A percentile compares a stretch with the other conserved stretches of the same genome.
Conservation (phyloP, 53 echinoderm and acorn worm species). For the Henricia sp. region DNA sequence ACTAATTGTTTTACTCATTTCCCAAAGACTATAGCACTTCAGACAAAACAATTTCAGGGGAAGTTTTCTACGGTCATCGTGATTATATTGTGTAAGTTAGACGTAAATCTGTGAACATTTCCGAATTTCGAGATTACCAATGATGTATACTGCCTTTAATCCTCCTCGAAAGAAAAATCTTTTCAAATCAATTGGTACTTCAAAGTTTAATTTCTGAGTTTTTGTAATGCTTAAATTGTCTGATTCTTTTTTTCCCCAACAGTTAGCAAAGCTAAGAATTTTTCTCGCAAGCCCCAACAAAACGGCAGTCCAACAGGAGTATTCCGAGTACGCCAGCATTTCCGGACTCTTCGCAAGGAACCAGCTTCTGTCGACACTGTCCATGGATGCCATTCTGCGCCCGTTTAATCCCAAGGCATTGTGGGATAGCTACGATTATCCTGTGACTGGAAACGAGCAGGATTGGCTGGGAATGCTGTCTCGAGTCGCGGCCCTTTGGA, state of each 20-base stretch:
- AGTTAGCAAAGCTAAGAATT: background rate
- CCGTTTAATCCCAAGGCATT: conserved; percentile 17
- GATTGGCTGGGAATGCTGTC: conserved; percentile 16
- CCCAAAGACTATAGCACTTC: too few species aligned
- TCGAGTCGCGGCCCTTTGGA: background rate
- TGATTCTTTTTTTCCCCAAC: background rate
- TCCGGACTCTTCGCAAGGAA: conserved; percentile 36
- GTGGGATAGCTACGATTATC: background rate
- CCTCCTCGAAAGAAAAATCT: too few species aligned
- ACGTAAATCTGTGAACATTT: too few species aligned
- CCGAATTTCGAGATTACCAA: too few species aligned
- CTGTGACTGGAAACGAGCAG: conserved; percentile 11
- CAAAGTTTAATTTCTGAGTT: too few species aligned
- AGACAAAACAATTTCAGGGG: too few species aligned
- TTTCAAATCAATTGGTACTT: too few species aligned
- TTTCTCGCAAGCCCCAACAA: background rate
- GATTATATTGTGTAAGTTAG: too few species aligned
- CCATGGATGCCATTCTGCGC: background rate
- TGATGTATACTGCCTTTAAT: too few species aligned
- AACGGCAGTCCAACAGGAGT: conserved; percentile 21
- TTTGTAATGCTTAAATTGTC: too few species aligned
- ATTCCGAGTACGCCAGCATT: conserved; percentile 57
- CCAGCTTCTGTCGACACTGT: background rate
- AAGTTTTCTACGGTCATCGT: too few species aligned
- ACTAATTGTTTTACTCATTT: too few species aligned